Evolutionary conservation across 2,888 invertebrate species (phyloP), one percentile per base, ranked within the genome.

Genomic region (Ecliptopera silaceata): DNA sequence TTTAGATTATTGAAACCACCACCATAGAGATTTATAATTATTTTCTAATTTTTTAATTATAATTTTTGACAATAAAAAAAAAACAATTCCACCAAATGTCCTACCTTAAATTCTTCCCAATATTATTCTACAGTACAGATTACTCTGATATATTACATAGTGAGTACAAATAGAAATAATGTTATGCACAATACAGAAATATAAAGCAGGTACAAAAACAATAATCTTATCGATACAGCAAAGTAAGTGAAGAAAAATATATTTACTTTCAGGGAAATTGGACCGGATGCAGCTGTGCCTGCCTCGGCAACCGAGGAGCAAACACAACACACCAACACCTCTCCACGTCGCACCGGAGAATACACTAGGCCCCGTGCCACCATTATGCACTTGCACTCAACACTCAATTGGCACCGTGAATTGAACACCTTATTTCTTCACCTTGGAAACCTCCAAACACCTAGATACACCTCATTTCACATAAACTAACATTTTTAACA

Each of bases 401-500:
- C 80, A 82, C 81, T 77, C 78, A 78, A 79, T 79, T 77, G 74
- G 73, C 88, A 88, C 84, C 69, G 79, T 77, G 77, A 72, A 26
- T 26, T 26, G 26, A 75, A 79, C 86, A 87, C 84, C 81, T 72
- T 73, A 68, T 80, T 61, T 79, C 77, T 78, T 77, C 73, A 82
- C 77, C 73, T 75, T 78, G 75, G 73, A 71, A 65, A 81, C 73
- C 77, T 82, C 75, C 75, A 56, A 78, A 72, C 87, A 88, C 84
- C 88, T 88, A 89, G 76, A 84, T 84, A 84, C 87, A 87, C 87
- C 86, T 80, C 78, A 75, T 80, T 82, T 82, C 88, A 88, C 89
- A 84, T 76, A 77, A 80, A 77, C 79, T 71, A 79, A 79, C 76
- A 63, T 80, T 79, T n/a, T 75, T 68, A 77, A 72, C 61, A 83